Conservation (phyloP, 1,140 invertebrate genomes). For the Papilio polyxenes region DNA sequence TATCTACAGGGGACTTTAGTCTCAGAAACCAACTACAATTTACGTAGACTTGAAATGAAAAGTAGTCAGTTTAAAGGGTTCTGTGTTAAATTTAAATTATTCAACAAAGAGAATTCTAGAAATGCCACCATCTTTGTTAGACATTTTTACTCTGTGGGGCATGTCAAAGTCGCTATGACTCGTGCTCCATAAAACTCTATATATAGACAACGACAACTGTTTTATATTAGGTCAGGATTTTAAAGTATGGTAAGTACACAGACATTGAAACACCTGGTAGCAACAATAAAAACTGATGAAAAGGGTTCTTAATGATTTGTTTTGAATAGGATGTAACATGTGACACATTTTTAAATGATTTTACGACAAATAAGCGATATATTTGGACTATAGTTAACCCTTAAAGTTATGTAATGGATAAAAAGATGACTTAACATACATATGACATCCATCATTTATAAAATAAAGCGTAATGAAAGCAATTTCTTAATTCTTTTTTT, state of each 20-base stretch:
- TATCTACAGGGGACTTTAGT: no score
- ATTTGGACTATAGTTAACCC: neutral
- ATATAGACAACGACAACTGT: constrained; percentile 28
- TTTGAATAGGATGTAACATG: constrained; percentile 5
- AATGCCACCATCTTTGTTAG: neutral
- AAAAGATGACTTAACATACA: no score
- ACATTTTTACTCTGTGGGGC: neutral
- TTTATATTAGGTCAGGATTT: constrained; percentile 36
- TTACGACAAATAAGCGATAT: neutral
- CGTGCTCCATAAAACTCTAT: constrained; percentile 32
- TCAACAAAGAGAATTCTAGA: constrained; percentile 12
- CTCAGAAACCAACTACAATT: neutral
- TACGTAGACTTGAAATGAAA: neutral
- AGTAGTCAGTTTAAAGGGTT: neutral
- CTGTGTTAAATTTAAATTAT: neutral
- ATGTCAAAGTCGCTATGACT: constrained; percentile 18
- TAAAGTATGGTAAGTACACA: constrained; percentile 18
- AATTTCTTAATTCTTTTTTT: neutral
- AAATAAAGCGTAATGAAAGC: no score
- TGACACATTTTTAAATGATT: neutral
- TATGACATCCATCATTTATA: no score
- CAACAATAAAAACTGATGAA: constrained; percentile 21
- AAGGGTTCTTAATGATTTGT: constrained; percentile 14
- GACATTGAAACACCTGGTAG: constrained; percentile 12
- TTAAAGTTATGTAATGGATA: no score